phyloP scores from a whole-genome alignment of 2,113 vertebrate species.

The Vimba vimba region DNA sequence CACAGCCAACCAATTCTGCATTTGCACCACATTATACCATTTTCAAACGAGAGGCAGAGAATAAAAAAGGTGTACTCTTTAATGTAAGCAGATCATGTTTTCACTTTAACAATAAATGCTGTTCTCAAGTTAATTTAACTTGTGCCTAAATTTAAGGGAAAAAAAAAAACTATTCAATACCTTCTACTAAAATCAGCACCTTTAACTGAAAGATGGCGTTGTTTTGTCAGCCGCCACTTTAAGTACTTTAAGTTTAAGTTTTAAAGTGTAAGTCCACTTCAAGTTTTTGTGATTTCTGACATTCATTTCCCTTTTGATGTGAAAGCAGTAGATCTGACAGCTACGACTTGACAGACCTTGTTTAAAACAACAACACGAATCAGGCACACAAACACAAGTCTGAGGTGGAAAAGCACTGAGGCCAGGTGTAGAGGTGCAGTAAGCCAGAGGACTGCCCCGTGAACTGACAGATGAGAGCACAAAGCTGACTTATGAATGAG shows the following conservation, averaged over 20 bases:
- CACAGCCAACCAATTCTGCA: not conserved
- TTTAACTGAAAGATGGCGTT: not conserved
- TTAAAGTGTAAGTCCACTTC: too few relatives aligned
- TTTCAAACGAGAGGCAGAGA: constrained; percentile 22
- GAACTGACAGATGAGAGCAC: constrained; percentile 60
- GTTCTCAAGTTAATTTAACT: constrained; percentile 1
- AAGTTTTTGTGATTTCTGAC: not conserved
- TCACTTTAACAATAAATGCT: constrained; percentile 22
- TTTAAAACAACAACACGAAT: too few relatives aligned
- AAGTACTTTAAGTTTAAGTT: too few relatives aligned
- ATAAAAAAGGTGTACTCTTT: not conserved
- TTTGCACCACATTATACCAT: constrained; percentile 37
- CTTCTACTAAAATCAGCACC: not conserved
- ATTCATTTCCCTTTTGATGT: not conserved
- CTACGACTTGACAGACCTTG: not conserved
- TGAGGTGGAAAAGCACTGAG: constrained; percentile 56
- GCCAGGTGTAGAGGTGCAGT: constrained; percentile 57
- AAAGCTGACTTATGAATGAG: constrained; percentile 65
- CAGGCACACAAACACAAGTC: not conserved
- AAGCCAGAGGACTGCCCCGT: constrained; percentile 59
- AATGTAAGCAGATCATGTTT: not conserved
- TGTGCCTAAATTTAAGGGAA: not conserved
- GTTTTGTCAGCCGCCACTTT: not conserved
- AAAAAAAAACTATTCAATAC: not conserved
- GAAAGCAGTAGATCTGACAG: not conserved